phyloP scores from a whole-genome alignment of 2,888 invertebrate genomes.

The Amblyjoppa proteus region DNA sequence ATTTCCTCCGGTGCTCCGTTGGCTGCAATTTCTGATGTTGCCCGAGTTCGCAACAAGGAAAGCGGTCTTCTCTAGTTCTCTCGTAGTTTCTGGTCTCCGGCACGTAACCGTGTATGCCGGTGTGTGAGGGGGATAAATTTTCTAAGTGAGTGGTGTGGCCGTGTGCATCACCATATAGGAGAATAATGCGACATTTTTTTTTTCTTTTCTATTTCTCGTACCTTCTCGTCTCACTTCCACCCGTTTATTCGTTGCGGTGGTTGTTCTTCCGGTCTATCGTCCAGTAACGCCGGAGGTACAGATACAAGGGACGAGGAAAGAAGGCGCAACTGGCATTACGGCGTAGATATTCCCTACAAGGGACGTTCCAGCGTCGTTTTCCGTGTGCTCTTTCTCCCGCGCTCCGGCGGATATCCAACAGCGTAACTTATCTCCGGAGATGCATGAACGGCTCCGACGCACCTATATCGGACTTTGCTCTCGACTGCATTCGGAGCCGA shows the following conservation, averaged over 20 bases:
- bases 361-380: slow-evolving; percentile 62
- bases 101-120: slow-evolving; percentile 4
- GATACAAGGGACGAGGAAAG: slow-evolving; percentile 30
- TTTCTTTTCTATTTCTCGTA: slow-evolving; percentile 9
- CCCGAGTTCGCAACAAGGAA: slow-evolving; percentile 21
- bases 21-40: not conserved
- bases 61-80: slow-evolving; percentile 10
- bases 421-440: not conserved
- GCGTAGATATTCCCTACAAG: slow-evolving; percentile 71
- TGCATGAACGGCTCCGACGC: not conserved
- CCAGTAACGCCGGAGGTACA: slow-evolving; percentile 26
- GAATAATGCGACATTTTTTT: slow-evolving; percentile 82
- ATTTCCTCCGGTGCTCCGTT: not conserved
- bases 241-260: slow-evolving; percentile 43
- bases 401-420: slow-evolving; percentile 3
- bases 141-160: slow-evolving; percentile 78
- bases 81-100: not conserved
- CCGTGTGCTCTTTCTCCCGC: slow-evolving; percentile 45
- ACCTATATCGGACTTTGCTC: not conserved
- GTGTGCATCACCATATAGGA: slow-evolving; percentile 82
- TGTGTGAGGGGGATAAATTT: slow-evolving; percentile 70
- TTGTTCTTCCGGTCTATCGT: slow-evolving; percentile 57
- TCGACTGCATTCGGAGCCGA: not conserved
- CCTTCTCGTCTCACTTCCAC: slow-evolving; percentile 21
- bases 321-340: slow-evolving; percentile 65